Conservation (phyloP, 2,888 invertebrate species). For the Corbicula japonica region DNA sequence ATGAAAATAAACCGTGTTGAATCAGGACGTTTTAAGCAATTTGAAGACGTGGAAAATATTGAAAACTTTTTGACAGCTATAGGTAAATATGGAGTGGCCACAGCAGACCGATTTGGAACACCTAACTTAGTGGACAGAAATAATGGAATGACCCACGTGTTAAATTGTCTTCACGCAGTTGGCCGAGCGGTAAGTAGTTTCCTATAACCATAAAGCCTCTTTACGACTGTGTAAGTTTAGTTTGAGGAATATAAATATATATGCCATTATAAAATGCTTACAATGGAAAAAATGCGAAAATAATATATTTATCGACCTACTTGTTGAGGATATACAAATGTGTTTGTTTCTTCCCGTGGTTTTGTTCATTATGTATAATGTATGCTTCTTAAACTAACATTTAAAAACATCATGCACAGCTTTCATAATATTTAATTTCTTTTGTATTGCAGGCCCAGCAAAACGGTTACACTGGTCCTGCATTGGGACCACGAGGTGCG, state of each 20-base stretch:
- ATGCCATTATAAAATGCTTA: too few relatives aligned
- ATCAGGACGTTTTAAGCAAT: slow-evolving; percentile 72
- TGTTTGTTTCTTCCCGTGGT: too few relatives aligned
- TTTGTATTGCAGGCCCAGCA: slow-evolving; percentile 84
- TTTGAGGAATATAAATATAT: too few relatives aligned
- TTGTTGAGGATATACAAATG: too few relatives aligned
- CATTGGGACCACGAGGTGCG: slow-evolving; percentile 97
- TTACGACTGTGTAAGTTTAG: too few relatives aligned
- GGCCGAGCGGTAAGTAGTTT: slow-evolving; percentile 95
- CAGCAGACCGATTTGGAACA: slow-evolving; percentile 99
- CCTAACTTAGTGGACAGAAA: slow-evolving; percentile 98
- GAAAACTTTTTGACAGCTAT: slow-evolving; percentile 95
- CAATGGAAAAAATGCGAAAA: too few relatives aligned
- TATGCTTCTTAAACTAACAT: too few relatives aligned
- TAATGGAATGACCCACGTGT: slow-evolving; percentile 96
- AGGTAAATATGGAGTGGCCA: slow-evolving; percentile 96
- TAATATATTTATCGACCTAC: too few relatives aligned
- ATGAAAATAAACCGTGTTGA: slow-evolving; percentile 96
- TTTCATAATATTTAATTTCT: too few relatives aligned
- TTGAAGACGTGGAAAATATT: slow-evolving; percentile 99
- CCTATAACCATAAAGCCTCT: too few relatives aligned
- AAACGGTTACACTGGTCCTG: slow-evolving; percentile 90
- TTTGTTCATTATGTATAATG: too few relatives aligned
- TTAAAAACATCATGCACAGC: too few relatives aligned
- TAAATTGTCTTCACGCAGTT: slow-evolving; percentile 96